phyloP scores from a whole-genome alignment of 2,797 vertebrate genomes.

The Poecile montanus region DNA sequence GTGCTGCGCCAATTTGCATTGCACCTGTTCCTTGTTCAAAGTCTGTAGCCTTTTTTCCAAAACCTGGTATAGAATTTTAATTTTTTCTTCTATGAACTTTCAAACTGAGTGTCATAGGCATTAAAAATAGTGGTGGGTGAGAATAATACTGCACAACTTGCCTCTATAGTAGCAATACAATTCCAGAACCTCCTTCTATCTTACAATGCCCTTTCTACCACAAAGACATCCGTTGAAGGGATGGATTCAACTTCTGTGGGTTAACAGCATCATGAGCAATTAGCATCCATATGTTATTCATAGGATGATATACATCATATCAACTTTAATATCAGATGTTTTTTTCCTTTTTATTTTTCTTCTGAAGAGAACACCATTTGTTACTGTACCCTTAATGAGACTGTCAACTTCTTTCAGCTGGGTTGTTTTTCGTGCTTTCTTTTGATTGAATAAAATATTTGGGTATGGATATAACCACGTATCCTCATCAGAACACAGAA shows the following conservation, averaged over 20 bases:
- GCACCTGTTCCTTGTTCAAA: neutral
- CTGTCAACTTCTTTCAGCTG: neutral
- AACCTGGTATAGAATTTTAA: neutral
- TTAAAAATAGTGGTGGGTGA: neutral
- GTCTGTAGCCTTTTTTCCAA: neutral
- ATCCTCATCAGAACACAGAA: neutral
- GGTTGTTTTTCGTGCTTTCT: neutral
- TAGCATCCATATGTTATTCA: neutral
- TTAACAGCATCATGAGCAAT: neutral
- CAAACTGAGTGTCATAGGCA: neutral
- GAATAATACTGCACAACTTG: neutral
- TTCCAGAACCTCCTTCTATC: neutral
- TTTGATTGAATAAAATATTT: neutral
- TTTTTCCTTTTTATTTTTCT: neutral
- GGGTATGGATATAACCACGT: neutral
- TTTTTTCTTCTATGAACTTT: neutral
- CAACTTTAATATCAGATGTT: neutral
- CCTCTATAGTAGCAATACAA: neutral
- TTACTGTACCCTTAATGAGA: neutral
- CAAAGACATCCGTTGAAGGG: neutral
- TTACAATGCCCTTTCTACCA: neutral
- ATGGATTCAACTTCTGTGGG: neutral
- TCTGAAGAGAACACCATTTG: neutral
- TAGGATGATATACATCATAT: neutral
- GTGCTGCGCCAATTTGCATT: neutral